phyloP scores from a whole-genome alignment of 2,888 invertebrate genomes.

The Coenonympha arcania region DNA sequence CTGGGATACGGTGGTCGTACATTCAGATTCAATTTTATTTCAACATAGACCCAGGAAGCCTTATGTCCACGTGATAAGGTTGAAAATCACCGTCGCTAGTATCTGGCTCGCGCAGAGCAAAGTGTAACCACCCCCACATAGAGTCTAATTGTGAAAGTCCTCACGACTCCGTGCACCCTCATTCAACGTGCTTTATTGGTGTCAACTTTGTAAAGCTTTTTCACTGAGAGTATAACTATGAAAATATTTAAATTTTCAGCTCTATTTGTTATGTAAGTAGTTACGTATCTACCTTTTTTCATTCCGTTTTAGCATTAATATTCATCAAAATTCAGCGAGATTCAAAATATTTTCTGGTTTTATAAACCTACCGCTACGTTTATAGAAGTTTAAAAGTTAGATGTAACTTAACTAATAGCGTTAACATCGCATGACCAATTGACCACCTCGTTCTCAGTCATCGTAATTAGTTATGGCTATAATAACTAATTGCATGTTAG shows the following conservation, averaged over 20 bases:
- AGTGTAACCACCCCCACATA: constrained; percentile 17
- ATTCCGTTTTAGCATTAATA: too few species aligned
- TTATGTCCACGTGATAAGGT: constrained; percentile 15
- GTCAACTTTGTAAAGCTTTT: constrained; percentile 11
- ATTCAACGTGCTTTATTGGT: constrained; percentile 15
- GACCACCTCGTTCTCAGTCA: too few species aligned
- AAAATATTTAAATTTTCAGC: too few species aligned
- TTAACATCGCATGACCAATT: constrained; percentile 5
- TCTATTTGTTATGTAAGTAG: too few species aligned
- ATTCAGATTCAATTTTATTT: constrained; percentile 21
- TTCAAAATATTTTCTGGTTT: too few species aligned
- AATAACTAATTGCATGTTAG: too few species aligned
- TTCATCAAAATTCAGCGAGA: too few species aligned
- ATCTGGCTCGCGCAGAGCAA: constrained; percentile 8
- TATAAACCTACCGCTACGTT: too few species aligned
- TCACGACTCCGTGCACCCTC: constrained; percentile 13
- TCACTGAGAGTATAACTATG: too few species aligned
- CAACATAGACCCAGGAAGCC: constrained; percentile 11
- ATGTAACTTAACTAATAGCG: neutral
- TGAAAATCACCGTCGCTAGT: constrained; percentile 5
- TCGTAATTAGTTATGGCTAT: too few species aligned
- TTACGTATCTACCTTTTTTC: too few species aligned
- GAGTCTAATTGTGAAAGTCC: constrained; percentile 20
- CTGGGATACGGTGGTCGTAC: constrained; percentile 25
- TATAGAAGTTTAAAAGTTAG: too few species aligned